Percentiles rank a stretch among this genome's conserved stretches.
These are phyloP conservation scores for Oopsacas minuta DNA, from an alignment of 37 sponge, comb jelly and placozoan genomes.

Conservation along the genomic window DNA sequence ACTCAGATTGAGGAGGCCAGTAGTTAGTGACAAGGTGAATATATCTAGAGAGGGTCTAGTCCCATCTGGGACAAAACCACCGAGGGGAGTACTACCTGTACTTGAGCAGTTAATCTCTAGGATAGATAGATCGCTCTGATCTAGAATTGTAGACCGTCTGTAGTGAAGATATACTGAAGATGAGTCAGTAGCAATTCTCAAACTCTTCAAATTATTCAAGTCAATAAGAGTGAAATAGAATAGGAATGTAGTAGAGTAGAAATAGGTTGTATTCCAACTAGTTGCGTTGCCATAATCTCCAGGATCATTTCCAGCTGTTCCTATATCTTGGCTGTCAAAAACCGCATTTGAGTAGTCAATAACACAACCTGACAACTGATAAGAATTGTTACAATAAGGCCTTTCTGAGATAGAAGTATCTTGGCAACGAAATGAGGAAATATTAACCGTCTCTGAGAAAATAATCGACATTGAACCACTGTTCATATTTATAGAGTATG, in stretches of 20 bases:
- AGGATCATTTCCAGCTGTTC: slow-evolving; percentile 47
- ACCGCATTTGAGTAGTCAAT: slow-evolving; percentile 41
- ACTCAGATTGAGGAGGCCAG: slow-evolving; percentile 31
- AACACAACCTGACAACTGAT: slow-evolving; percentile 50
- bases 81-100: background rate
- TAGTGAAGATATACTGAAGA: slow-evolving; percentile 43
- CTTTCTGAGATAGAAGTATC: slow-evolving; percentile 41
- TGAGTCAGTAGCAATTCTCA: slow-evolving; percentile 36
- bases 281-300: slow-evolving; percentile 67
- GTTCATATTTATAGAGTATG: slow-evolving; percentile 50
- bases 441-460: slow-evolving; percentile 67
- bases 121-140: slow-evolving; percentile 41
- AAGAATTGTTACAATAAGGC: slow-evolving; percentile 27
- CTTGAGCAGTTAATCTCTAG: slow-evolving; percentile 31
- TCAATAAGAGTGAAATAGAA: slow-evolving; percentile 45
- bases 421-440: slow-evolving; percentile 51
- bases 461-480: slow-evolving; percentile 35
- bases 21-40: slow-evolving; percentile 49
- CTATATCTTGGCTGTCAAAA: slow-evolving; percentile 51
- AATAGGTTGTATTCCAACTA: slow-evolving; percentile 54
- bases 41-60: slow-evolving; percentile 41
- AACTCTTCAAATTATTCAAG: slow-evolving; percentile 56
- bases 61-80: slow-evolving; percentile 44
- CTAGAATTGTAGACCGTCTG: slow-evolving; percentile 30
- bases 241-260: slow-evolving; percentile 37